Evolutionary conservation across 2,113 vertebrate species (phyloP).

Genomic region (Morphnarchus princeps): DNA sequence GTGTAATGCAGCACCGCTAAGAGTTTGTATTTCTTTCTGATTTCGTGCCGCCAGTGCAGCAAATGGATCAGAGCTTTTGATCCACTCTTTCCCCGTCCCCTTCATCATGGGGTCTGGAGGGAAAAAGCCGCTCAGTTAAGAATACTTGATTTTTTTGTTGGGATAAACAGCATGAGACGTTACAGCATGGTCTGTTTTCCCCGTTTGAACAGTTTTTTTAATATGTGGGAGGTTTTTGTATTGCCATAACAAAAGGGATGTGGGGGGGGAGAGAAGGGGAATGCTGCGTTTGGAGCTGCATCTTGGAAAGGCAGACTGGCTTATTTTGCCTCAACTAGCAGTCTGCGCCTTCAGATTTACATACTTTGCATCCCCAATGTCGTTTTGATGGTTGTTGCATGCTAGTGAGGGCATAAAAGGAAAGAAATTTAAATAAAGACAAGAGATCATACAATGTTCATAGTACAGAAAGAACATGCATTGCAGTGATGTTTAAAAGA

Average conservation of each 20-base stretch:
- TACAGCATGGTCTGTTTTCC: background rate
- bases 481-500: background rate
- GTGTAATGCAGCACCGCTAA: background rate
- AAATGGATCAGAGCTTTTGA: background rate
- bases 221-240: background rate
- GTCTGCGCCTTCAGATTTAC: background rate
- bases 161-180: background rate
- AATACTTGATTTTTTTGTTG: background rate
- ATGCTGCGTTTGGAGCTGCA: background rate
- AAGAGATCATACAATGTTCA: background rate
- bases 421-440: background rate
- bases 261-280: background rate
- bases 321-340: background rate
- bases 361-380: background rate
- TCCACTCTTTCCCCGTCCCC: background rate
- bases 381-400: background rate
- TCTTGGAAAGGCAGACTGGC: background rate
- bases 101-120: conserved; percentile 8
- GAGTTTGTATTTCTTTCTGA: conserved; percentile 42
- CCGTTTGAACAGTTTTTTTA: background rate
- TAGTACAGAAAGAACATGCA: background rate
- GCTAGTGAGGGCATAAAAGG: background rate
- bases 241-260: conserved; percentile 45
- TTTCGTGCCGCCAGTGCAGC: background rate
- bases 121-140: background rate